Conservation (phyloP, 2,797 vertebrate species). For the Anguilla marmorata region DNA sequence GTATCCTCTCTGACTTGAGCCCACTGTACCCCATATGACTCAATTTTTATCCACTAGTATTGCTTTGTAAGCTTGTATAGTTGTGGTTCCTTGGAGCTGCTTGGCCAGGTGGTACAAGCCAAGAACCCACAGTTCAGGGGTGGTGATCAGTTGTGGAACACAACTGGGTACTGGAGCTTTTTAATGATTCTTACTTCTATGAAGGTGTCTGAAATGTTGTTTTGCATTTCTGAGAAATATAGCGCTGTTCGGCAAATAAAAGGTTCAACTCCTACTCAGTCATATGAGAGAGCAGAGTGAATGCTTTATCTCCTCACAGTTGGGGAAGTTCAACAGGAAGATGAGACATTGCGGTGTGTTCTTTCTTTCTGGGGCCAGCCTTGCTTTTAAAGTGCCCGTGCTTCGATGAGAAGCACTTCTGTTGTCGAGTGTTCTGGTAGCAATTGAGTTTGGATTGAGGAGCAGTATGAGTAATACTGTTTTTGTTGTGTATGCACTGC, state of each 20-base stretch:
- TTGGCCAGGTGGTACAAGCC: not conserved
- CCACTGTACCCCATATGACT: not conserved
- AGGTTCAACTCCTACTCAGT: not conserved
- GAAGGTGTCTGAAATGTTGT: not conserved
- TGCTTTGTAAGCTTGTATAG: not conserved
- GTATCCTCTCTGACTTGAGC: not conserved
- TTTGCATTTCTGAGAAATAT: not conserved
- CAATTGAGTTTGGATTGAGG: not conserved
- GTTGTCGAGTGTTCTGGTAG: not conserved
- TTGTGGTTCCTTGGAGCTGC: not conserved
- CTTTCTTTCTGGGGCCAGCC: not conserved
- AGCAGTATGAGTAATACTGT: not conserved
- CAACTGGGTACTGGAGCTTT: not conserved
- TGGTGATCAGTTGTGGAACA: not conserved
- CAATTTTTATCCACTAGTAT: not conserved
- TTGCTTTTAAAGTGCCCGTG: conserved; percentile 15
- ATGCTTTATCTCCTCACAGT: not conserved
- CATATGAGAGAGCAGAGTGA: not conserved
- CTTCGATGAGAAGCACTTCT: not conserved
- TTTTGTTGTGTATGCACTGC: not conserved
- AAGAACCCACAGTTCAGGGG: not conserved
- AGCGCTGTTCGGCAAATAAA: not conserved
- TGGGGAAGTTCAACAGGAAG: conserved; percentile 49
- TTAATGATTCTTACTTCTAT: not conserved
- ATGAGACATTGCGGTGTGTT: conserved; percentile 38